phyloP scores from a whole-genome alignment of 2,113 vertebrate genomes.

The Grammatotria lemairii region DNA sequence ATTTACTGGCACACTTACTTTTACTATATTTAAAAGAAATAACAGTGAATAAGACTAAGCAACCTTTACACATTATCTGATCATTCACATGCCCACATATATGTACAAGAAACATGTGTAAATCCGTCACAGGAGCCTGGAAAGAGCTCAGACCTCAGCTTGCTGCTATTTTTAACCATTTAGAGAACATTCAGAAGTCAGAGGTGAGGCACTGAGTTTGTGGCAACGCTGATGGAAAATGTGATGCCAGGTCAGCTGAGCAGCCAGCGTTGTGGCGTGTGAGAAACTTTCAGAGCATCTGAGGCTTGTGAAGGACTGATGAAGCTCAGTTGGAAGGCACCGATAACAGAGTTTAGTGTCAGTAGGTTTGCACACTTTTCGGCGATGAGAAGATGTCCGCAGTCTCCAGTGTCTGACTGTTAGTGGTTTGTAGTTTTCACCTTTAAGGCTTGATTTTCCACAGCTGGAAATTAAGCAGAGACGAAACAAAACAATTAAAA shows the following conservation, averaged over 20 bases:
- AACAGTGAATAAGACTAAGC: not conserved
- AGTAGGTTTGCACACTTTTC: slow-evolving; percentile 67
- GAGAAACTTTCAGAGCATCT: slow-evolving; percentile 23
- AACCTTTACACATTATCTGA: not conserved
- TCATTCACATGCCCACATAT: not conserved
- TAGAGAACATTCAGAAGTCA: slow-evolving; percentile 20
- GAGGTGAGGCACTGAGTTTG: slow-evolving; percentile 28
- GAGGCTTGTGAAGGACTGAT: not conserved
- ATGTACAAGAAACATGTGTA: not conserved
- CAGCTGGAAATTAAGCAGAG: slow-evolving; percentile 52
- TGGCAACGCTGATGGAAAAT: not conserved
- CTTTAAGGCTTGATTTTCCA: slow-evolving; percentile 78
- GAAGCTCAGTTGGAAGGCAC: slow-evolving; percentile 25
- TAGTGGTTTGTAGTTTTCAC: slow-evolving; percentile 33
- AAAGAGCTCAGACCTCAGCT: not conserved
- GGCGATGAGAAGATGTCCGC: not conserved
- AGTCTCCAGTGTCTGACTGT: slow-evolving; percentile 29
- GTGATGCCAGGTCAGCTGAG: not conserved
- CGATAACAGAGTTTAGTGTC: slow-evolving; percentile 12
- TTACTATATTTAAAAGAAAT: not conserved
- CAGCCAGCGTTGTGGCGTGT: not conserved
- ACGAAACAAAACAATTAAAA: not conserved
- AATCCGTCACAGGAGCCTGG: not conserved
- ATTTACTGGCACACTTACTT: not conserved
- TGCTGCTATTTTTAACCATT: not conserved